These are phyloP conservation scores for Wiebesia pumilae DNA, from an alignment of 1,140 invertebrate genomes.

Conservation along the genomic window DNA sequence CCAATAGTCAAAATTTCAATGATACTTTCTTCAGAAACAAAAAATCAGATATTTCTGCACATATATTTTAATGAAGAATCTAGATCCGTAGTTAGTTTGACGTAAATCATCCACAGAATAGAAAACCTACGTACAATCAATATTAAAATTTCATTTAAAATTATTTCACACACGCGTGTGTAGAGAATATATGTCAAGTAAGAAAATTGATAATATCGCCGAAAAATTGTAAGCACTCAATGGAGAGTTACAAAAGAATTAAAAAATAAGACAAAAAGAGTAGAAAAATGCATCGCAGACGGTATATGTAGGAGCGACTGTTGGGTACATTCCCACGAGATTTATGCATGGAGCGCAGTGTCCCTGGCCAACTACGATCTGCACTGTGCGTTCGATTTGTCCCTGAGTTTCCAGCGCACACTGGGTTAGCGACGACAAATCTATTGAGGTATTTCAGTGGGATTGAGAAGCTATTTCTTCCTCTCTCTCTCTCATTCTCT, in stretches of 20 bases:
- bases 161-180: too few species aligned
- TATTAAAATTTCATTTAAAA: too few species aligned
- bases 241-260: background rate
- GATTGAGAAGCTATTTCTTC: conserved; percentile 63
- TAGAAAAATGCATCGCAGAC: background rate
- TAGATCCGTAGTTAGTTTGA: too few species aligned
- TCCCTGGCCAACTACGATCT: conserved; percentile 52
- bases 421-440: conserved; percentile 69
- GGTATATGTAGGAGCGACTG: conserved; percentile 32
- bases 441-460: conserved; percentile 72
- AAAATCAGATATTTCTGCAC: too few species aligned
- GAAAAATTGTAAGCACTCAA: background rate
- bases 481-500: background rate
- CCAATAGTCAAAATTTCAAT: too few species aligned
- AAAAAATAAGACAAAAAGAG: background rate
- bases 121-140: too few species aligned
- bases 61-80: too few species aligned
- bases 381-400: background rate
- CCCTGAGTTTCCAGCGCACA: conserved; percentile 28
- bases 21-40: too few species aligned
- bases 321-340: conserved; percentile 63
- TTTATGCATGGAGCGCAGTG: conserved; percentile 56
- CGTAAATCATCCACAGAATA: too few species aligned
- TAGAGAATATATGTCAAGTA: too few species aligned
- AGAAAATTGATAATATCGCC: too few species aligned